A percentile compares a stretch with the other conserved stretches of the same genome.
Conservation (phyloP, 2,888 invertebrate species). For the Pasiphila rectangulata region DNA sequence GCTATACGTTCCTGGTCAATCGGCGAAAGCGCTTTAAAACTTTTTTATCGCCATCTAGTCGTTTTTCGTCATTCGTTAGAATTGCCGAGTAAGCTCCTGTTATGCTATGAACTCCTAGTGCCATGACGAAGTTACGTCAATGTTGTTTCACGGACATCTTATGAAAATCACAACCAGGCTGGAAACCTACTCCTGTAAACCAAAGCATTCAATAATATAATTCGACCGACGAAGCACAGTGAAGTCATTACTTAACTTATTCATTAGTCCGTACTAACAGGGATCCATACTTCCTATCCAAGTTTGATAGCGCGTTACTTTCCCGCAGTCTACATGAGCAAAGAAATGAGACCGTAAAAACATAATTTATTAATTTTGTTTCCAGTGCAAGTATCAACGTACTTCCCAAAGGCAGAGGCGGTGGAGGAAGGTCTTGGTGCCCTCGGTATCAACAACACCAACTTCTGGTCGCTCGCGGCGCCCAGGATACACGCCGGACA, state of each 20-base stretch:
- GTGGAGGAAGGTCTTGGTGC: constrained; percentile 47
- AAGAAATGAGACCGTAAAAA: no score
- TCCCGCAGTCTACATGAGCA: no score
- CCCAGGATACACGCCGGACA: constrained; percentile 56
- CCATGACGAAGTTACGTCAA: not conserved
- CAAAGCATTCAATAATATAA: no score
- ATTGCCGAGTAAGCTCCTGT: not conserved
- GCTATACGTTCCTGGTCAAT: not conserved
- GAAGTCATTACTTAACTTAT: no score
- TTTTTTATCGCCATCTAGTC: not conserved
- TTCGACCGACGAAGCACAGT: no score
- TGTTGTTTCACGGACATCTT: not conserved
- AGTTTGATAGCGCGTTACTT: no score
- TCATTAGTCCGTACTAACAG: no score
- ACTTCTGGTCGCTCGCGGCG: constrained; percentile 72
- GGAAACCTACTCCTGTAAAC: not conserved
- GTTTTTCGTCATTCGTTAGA: not conserved
- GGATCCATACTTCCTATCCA: no score
- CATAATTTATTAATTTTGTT: no score
- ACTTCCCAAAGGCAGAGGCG: constrained; percentile 51
- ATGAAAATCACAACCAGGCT: no score
- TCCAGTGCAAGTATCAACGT: constrained; percentile 53
- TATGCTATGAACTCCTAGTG: not conserved
- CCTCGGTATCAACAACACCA: constrained; percentile 68
- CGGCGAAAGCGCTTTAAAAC: no score